Base-by-base conservation (phyloP, 2,797 vertebrate species). In the Enteromius afrohamiltoni region DNA sequence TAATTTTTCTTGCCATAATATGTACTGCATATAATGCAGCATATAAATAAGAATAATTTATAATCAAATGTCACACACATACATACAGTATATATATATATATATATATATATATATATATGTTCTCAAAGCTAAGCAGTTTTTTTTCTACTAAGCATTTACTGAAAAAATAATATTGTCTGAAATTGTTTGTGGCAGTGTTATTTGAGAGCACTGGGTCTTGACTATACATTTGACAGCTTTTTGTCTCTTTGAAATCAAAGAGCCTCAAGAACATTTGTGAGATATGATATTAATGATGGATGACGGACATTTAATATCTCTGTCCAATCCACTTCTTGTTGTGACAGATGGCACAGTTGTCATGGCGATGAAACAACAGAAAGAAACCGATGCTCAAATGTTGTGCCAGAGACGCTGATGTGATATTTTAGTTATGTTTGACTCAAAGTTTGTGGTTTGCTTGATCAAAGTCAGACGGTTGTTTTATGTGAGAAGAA, bases 281-380 rank as follows among this genome's bases (percentile, higher is more conserved):
- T 9, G 67, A 45, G 23, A 83, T 77, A 29, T 68, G 40, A 77
- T 60, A 42, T 69, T 60, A 77, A 70, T 85, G 49, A 55, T 42
- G 58, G 21, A 53, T 84, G 73, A 58, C 8, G 75, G 69, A 86
- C 79, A 80, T 70, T 77, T 70, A 85, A 82, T 88, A 86, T 88
- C 83, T 80, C 67, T 58, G 77, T 88, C 62, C 77, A 85, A 58
- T 58, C 53, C 77, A 69, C 73, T 83, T 85, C 77, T 75, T 77
- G 60, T 84, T 84, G 65, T 55, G 34, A 85, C 87, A 88, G 86
- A 88, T 87, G 87, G 85, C 82, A 87, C 82, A 80, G 86, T 85
- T 77, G 76, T 86, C 87, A 83, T 86, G 87, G 71, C 85, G 69
- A 85, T 79, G 79, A 51, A 79, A 75, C 26, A 85, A 83, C 80